phyloP scores from a whole-genome alignment of 2,888 invertebrate genomes.

The Heliconius sara region DNA sequence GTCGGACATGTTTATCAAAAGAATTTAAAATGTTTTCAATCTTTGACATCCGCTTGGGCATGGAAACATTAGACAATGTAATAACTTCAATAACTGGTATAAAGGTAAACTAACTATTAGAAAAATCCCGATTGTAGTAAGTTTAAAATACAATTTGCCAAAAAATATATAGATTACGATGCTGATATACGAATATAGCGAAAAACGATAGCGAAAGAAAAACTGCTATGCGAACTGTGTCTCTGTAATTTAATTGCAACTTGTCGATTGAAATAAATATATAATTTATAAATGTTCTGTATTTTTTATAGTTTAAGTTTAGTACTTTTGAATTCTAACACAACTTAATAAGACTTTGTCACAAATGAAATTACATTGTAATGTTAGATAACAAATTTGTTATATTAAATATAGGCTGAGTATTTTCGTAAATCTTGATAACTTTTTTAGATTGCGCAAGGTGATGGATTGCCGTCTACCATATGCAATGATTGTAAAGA shows the following conservation, averaged over 20 bases:
- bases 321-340: neutral
- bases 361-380: neutral
- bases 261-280: neutral
- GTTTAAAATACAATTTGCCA: neutral
- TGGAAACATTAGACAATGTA: constrained; percentile 59
- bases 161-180: neutral
- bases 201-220: neutral
- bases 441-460: constrained; percentile 61
- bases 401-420: neutral
- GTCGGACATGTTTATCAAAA: constrained; percentile 75
- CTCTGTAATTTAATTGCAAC: neutral
- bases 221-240: neutral
- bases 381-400: neutral
- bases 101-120: constrained; percentile 57
- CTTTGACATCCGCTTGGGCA: constrained; percentile 61
- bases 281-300: neutral
- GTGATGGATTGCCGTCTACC: constrained; percentile 73
- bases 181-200: too few relatives aligned
- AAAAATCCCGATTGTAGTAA: neutral
- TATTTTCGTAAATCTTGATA: constrained; percentile 8
- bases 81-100: constrained; percentile 67
- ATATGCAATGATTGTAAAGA: constrained; percentile 71
- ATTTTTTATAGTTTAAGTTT: neutral
- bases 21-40: constrained; percentile 67
- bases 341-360: neutral